phyloP scores from a whole-genome alignment of 2,113 vertebrate genomes.

The Syrmaticus mikado region DNA sequence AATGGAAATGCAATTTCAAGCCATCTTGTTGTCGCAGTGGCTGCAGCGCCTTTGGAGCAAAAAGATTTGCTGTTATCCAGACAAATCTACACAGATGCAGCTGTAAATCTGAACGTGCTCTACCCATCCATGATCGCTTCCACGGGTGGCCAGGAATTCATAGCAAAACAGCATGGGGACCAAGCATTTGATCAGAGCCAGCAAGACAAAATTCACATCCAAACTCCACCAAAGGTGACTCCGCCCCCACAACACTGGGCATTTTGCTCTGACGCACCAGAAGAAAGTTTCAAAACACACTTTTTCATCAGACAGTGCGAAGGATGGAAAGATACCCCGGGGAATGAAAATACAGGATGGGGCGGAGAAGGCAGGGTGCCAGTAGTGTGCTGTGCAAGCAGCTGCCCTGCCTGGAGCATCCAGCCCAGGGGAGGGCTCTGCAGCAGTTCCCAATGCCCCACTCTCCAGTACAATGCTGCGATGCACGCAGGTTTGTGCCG shows the following conservation, averaged over 20 bases:
- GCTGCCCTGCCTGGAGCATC: neutral
- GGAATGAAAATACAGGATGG: neutral
- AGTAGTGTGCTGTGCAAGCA: neutral
- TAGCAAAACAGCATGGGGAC: constrained; percentile 1
- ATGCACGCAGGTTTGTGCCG: neutral
- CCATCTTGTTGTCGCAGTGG: neutral
- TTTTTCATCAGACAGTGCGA: neutral
- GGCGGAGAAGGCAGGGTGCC: neutral
- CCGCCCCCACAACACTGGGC: accelerated
- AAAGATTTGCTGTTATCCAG: constrained; percentile 56
- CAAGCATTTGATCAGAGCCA: neutral
- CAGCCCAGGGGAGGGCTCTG: neutral
- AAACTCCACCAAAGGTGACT: neutral
- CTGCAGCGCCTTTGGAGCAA: constrained; percentile 38
- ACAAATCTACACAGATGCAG: constrained; percentile 46
- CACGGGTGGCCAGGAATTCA: constrained; percentile 46
- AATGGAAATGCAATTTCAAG: constrained; percentile 67
- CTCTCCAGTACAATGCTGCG: neutral
- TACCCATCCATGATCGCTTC: neutral
- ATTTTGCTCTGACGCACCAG: neutral
- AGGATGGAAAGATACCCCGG: neutral
- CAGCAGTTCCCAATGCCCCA: neutral
- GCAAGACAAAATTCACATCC: neutral
- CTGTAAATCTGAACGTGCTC: neutral
- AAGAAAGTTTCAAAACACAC: neutral